Evolutionary conservation across 2,113 vertebrate species (phyloP).

Genomic region (Naja naja): DNA sequence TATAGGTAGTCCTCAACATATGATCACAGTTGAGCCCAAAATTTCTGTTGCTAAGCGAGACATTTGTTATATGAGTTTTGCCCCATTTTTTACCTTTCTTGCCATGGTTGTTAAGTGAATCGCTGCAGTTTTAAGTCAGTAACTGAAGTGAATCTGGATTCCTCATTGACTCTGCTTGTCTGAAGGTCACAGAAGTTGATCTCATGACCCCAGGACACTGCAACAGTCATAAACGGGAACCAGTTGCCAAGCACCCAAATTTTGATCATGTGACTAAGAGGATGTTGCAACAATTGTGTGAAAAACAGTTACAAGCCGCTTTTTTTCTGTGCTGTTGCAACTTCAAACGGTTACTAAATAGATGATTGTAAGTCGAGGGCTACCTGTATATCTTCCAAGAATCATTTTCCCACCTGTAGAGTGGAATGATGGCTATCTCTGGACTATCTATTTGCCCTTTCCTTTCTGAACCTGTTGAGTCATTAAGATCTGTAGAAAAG

Average conservation of each 20-base stretch:
- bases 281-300: too few relatives aligned
- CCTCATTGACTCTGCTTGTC: too few relatives aligned
- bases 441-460: not conserved
- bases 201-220: too few relatives aligned
- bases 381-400: not conserved
- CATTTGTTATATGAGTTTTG: not conserved
- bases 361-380: not conserved
- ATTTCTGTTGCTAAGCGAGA: not conserved
- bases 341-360: not conserved
- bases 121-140: too few relatives aligned
- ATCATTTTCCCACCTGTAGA: not conserved
- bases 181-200: too few relatives aligned
- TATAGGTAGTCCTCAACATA: not conserved
- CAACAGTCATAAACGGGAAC: too few relatives aligned
- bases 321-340: not conserved
- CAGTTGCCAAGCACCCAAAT: too few relatives aligned
- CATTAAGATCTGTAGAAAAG: not conserved
- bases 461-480: not conserved
- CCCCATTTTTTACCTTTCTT: not conserved
- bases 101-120: too few relatives aligned
- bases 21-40: not conserved
- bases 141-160: too few relatives aligned
- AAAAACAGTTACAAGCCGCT: not conserved
- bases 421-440: not conserved
- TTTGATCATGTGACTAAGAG: too few relatives aligned